These are phyloP conservation scores for Gobio gobio DNA, from an alignment of 2,113 vertebrate genomes.

Conservation along the genomic window DNA sequence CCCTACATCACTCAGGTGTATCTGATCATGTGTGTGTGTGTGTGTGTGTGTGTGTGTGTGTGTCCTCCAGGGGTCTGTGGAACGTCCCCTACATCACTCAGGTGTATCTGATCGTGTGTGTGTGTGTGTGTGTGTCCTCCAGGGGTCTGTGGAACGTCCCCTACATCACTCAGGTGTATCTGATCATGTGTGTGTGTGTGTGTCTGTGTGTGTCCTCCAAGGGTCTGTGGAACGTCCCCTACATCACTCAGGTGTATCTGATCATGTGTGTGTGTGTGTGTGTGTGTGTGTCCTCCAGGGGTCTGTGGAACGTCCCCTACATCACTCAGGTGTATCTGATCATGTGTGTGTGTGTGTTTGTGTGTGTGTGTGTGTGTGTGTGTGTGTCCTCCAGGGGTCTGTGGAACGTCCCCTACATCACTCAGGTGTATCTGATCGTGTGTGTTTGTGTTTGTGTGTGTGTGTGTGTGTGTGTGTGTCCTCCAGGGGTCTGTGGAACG, in stretches of 20 bases:
- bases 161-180: conserved; percentile 77
- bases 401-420: conserved; percentile 83
- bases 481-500: conserved; percentile 80
- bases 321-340: conserved; percentile 78
- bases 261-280: conserved; percentile 48
- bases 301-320: conserved; percentile 83
- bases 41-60: too few relatives aligned
- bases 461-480: too few relatives aligned
- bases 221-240: conserved; percentile 83
- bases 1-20: conserved; percentile 80
- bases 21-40: conserved; percentile 69
- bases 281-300: conserved; percentile 60
- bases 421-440: conserved; percentile 77
- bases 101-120: conserved; percentile 70
- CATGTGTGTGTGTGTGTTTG: too few relatives aligned
- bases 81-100: conserved; percentile 82
- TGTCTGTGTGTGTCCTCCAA: conserved; percentile 57
- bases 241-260: conserved; percentile 78
- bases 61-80: conserved; percentile 75
- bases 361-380: too few relatives aligned
- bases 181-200: conserved; percentile 58
- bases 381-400: conserved; percentile 67
- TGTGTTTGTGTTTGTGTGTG: too few relatives aligned
- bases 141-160: conserved; percentile 84
- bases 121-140: not conserved